Evolutionary conservation across 2,888 invertebrate species (phyloP).

Genomic region (Dicranocentrus wangi): DNA sequence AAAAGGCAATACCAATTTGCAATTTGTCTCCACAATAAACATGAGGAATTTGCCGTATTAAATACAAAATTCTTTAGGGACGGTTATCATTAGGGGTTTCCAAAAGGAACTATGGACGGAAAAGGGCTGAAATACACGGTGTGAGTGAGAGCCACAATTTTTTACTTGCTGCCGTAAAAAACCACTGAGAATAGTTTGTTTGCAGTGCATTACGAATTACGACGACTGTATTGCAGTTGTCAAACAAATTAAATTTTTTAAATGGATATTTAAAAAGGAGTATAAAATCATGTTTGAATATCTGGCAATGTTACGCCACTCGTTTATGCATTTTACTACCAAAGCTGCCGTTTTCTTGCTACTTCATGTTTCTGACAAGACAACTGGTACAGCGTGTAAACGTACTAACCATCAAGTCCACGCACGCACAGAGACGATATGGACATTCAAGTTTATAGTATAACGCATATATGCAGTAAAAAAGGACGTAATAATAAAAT

Average conservation of each 20-base stretch:
- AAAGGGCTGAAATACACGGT: no score
- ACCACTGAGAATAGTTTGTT: conserved; percentile 26
- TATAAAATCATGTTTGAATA: conserved; percentile 48
- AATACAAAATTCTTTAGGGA: no score
- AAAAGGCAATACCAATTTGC: no score
- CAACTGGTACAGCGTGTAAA: not conserved
- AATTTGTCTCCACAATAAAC: no score
- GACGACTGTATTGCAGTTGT: conserved; percentile 27
- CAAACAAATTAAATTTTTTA: conserved; percentile 52
- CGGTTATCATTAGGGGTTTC: no score
- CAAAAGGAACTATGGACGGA: no score
- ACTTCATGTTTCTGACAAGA: no score
- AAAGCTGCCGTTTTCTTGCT: not conserved
- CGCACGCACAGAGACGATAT: not conserved
- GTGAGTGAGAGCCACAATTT: no score
- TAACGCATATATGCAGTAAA: conserved; percentile 22
- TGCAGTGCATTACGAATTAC: conserved; percentile 17
- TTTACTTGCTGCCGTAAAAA: no score
- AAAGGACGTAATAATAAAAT: conserved; percentile 49
- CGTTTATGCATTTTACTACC: conserved; percentile 10
- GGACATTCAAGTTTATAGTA: no score
- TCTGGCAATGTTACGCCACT: not conserved
- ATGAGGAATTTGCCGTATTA: no score
- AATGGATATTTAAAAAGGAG: conserved; percentile 31
- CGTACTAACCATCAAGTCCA: not conserved